These are phyloP conservation scores for Formica selysi DNA, from an alignment of 1,140 invertebrate genomes.

Conservation along the genomic window DNA sequence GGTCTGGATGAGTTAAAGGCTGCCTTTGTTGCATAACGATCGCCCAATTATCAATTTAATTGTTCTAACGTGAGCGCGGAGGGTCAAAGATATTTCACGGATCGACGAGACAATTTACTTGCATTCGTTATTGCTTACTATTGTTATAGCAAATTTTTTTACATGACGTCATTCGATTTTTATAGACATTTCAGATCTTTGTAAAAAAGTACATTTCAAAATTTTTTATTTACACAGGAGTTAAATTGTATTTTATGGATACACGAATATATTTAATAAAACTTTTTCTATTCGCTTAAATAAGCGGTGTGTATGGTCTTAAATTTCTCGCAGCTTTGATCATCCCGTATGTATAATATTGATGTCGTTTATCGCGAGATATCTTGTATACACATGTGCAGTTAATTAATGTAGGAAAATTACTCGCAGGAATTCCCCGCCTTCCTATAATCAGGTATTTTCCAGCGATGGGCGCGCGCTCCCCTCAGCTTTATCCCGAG, in stretches of 20 bases:
- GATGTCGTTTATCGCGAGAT: not conserved
- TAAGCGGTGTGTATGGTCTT: not conserved
- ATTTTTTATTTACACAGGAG: not conserved
- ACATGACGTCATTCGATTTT: not conserved
- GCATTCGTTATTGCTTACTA: not conserved
- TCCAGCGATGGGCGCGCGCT: conserved; percentile 18
- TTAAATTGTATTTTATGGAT: not conserved
- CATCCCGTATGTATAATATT: not conserved
- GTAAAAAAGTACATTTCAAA: not conserved
- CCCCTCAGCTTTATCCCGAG: conserved; percentile 20
- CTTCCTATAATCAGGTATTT: conserved; percentile 23
- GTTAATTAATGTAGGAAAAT: conserved; percentile 47
- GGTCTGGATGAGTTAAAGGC: conserved; percentile 28
- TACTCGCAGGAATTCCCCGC: conserved; percentile 9
- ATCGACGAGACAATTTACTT: not conserved
- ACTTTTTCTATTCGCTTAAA: not conserved
- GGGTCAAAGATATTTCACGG: conserved; percentile 13
- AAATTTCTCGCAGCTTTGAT: not conserved
- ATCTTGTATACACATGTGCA: not conserved
- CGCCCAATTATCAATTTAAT: conserved; percentile 33
- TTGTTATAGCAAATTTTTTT: not conserved
- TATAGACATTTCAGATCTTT: not conserved
- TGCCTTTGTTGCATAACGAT: not conserved
- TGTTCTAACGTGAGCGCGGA: not conserved
- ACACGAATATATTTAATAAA: not conserved